phyloP scores from a whole-genome alignment of 2,797 vertebrate species.

The Sebastiscus tertius region DNA sequence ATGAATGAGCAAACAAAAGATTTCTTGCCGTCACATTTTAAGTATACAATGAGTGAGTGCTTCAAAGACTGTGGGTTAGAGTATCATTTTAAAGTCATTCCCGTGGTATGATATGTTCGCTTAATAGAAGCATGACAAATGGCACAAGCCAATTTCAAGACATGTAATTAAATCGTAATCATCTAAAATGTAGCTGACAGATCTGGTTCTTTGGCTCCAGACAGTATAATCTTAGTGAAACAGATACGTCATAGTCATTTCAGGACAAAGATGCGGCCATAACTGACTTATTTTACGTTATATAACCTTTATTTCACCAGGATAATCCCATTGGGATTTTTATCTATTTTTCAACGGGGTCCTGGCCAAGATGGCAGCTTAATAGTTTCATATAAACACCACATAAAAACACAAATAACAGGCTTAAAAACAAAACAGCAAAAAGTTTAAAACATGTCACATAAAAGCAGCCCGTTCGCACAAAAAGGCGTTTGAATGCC shows the following conservation, averaged over 20 bases:
- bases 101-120: not conserved
- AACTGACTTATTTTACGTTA: not conserved
- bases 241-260: not conserved
- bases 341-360: no score
- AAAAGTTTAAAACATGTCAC: no score
- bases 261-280: not conserved
- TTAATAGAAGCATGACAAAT: not conserved
- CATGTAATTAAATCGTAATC: conserved; percentile 9
- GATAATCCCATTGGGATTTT: no score
- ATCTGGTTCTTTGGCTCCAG: conserved; percentile 18
- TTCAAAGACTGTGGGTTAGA: not conserved
- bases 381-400: no score
- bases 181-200: not conserved
- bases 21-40: not conserved
- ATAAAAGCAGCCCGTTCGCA: no score
- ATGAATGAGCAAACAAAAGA: not conserved
- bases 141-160: not conserved
- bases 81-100: not conserved
- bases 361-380: no score
- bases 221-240: not conserved
- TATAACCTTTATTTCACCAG: no score
- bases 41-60: not conserved
- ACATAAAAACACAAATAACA: no score
- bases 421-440: no score
- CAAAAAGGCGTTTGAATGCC: no score